Evolutionary conservation across 2,888 invertebrate genomes (phyloP).

Genomic region (Strigamia transsilvanica): DNA sequence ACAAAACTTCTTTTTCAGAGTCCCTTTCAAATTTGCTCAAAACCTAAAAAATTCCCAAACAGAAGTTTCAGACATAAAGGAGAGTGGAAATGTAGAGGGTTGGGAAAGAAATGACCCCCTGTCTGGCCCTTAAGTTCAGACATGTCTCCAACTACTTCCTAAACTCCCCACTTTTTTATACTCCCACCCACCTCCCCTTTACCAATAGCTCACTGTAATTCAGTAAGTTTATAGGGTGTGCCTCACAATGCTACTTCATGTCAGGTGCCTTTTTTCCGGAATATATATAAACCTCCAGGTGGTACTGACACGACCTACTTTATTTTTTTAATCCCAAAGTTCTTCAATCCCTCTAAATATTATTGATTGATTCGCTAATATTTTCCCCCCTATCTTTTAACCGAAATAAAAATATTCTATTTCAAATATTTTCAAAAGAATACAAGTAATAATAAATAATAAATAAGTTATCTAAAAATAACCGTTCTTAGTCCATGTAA

Average conservation of each 20-base stretch:
- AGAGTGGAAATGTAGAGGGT: not conserved
- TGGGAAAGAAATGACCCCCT: not conserved
- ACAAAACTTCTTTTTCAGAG: not conserved
- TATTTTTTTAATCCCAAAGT: not conserved
- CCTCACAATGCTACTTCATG: conserved; percentile 16
- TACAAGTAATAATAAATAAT: not conserved
- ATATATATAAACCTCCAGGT: conserved; percentile 38
- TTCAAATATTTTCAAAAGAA: too few species aligned
- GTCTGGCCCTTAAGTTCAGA: conserved; percentile 37
- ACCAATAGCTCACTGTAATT: conserved; percentile 15
- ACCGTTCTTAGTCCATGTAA: not conserved
- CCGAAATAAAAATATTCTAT: too few species aligned
- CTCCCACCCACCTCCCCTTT: conserved; percentile 1
- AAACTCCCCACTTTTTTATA: conserved; percentile 8
- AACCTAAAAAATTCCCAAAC: conserved; percentile 12
- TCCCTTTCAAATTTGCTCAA: not conserved
- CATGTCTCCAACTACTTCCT: conserved; percentile 6
- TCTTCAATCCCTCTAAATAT: not conserved
- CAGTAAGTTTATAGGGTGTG: conserved; percentile 42
- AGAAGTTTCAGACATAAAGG: conserved; percentile 9
- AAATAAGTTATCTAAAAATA: not conserved
- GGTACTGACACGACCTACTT: conserved; percentile 36
- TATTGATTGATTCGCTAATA: not conserved
- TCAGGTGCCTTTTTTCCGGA: conserved; percentile 27
- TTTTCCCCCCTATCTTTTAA: too few species aligned